A percentile compares a stretch with the other conserved stretches of the same genome.
Conservation (phyloP, 2,113 vertebrate genomes). For the Boulengerochromis microlepis region DNA sequence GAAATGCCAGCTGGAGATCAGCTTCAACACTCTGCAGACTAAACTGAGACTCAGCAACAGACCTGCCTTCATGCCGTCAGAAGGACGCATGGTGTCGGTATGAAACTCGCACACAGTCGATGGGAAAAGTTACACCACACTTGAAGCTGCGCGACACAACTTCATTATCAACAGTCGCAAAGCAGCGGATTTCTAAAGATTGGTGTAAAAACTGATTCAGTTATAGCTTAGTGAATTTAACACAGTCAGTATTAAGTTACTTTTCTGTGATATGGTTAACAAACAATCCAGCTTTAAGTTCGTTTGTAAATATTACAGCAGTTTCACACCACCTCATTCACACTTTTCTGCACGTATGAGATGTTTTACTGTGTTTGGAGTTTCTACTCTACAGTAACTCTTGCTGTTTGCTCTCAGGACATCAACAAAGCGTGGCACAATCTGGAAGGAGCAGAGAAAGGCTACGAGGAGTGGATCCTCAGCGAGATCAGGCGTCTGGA, state of each 20-base stretch:
- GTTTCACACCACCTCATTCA: background rate
- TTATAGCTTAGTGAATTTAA: background rate
- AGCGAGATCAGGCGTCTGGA: constrained; percentile 89
- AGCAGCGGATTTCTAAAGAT: background rate
- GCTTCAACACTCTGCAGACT: constrained; percentile 97
- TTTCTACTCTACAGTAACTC: background rate
- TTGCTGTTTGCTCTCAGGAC: constrained; percentile 68
- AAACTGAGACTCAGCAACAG: constrained; percentile 91
- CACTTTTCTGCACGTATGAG: background rate
- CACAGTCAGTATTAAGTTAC: background rate
- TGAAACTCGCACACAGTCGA: constrained; percentile 7
- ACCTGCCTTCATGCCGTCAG: constrained; percentile 94
- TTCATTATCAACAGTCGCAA: background rate
- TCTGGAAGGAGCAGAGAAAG: constrained; percentile 90
- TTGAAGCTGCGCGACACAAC: background rate
- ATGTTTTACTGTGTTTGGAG: background rate
- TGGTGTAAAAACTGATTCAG: background rate
- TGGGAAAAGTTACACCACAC: background rate
- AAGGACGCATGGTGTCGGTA: constrained; percentile 90
- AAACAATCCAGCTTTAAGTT: background rate
- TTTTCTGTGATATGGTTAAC: background rate
- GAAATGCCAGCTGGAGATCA: constrained; percentile 95
- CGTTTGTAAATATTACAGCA: background rate
- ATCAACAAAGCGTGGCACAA: constrained; percentile 87
- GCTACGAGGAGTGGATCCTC: constrained; percentile 91